Conservation (phyloP, 2,888 invertebrate genomes). For the Sesia bembeciformis region DNA sequence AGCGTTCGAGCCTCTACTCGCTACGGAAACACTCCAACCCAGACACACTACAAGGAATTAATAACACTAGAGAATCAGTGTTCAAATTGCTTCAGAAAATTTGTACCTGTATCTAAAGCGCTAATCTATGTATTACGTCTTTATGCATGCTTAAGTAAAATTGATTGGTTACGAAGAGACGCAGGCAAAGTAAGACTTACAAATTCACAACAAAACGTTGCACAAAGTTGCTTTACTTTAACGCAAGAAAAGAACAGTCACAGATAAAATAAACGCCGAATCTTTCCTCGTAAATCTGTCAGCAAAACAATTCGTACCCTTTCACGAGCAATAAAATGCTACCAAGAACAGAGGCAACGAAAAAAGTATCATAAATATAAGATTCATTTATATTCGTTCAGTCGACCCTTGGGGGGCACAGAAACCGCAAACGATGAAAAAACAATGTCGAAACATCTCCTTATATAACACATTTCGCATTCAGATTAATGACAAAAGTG, state of each 20-base stretch:
- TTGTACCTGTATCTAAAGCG: background rate
- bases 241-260: slow-evolving; percentile 40
- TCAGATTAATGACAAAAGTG: slow-evolving; percentile 5
- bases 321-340: slow-evolving; percentile 73
- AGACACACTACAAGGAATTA: slow-evolving; percentile 42
- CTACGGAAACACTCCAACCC: slow-evolving; percentile 39
- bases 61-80: slow-evolving; percentile 30
- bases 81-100: slow-evolving; percentile 7
- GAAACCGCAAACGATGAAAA: slow-evolving; percentile 40
- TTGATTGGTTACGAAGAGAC: too few relatives aligned
- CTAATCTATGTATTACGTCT: slow-evolving; percentile 9
- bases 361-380: slow-evolving; percentile 73
- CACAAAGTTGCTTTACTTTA: slow-evolving; percentile 32
- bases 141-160: background rate
- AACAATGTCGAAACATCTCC: slow-evolving; percentile 22
- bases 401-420: slow-evolving; percentile 48
- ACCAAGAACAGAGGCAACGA: slow-evolving; percentile 60
- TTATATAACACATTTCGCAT: slow-evolving; percentile 2
- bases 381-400: slow-evolving; percentile 73
- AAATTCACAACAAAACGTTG: slow-evolving; percentile 2
- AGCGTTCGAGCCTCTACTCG: slow-evolving; percentile 52
- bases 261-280: slow-evolving; percentile 67
- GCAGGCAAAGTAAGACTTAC: background rate
- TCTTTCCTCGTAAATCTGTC: slow-evolving; percentile 71
- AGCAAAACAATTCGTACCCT: slow-evolving; percentile 72